Conservation (phyloP, 2,888 invertebrate genomes). For the Nemurella pictetii region DNA sequence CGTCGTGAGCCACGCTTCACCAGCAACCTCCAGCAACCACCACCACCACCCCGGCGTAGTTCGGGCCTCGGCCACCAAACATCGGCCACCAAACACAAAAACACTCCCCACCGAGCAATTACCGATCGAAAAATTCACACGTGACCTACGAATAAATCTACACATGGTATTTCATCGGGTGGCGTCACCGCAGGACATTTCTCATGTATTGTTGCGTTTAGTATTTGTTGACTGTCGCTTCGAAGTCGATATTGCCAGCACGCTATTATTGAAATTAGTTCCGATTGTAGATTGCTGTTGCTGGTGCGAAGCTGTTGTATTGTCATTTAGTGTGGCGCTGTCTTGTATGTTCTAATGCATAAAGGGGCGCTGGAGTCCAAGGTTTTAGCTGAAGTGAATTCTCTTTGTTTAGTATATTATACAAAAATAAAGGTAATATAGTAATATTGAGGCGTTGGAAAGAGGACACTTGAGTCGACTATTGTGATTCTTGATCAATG, state of each 20-base stretch:
- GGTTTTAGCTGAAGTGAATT: no score
- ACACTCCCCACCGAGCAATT: background rate
- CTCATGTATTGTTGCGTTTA: background rate
- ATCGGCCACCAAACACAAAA: no score
- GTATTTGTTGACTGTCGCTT: background rate
- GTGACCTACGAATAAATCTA: background rate
- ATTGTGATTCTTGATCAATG: no score
- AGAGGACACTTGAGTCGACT: no score
- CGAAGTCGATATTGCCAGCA: background rate
- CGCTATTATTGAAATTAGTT: background rate
- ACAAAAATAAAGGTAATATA: no score
- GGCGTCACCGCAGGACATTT: background rate
- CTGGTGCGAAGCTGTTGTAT: background rate
- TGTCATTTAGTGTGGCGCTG: no score
- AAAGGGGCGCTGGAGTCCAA: no score
- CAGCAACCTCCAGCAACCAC: background rate
- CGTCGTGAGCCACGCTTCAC: conserved; percentile 1
- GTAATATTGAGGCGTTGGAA: no score
- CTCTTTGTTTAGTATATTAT: no score
- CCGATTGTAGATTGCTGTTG: background rate
- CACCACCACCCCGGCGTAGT: no score
- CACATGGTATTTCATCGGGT: background rate
- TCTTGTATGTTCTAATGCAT: no score
- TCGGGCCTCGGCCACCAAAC: no score
- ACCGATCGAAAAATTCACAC: background rate